Evolutionary conservation across 1,140 invertebrate genomes (phyloP).

Genomic region (Anagrus nilaparvatae): DNA sequence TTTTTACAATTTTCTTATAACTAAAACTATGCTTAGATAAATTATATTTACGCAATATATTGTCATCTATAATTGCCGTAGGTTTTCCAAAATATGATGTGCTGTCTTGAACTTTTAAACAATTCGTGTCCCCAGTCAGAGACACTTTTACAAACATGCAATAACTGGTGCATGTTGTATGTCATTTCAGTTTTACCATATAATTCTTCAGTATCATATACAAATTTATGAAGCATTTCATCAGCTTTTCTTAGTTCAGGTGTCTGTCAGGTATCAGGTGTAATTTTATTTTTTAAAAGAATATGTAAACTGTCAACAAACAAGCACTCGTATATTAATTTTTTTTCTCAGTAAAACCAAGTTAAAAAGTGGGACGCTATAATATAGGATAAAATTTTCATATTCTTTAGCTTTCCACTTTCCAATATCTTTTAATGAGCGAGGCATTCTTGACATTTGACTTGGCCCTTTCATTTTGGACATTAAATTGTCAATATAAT

Average conservation of each 20-base stretch:
- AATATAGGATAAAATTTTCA: constrained; percentile 12
- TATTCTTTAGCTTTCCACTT: constrained; percentile 11
- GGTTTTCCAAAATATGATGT: no score
- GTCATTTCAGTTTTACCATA: constrained; percentile 9
- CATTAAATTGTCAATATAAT: constrained; percentile 11
- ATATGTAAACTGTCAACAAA: constrained; percentile 11
- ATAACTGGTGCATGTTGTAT: constrained; percentile 12
- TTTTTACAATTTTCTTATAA: constrained; percentile 15
- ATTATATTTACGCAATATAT: no score
- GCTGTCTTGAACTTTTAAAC: not conserved
- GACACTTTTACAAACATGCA: constrained; percentile 8
- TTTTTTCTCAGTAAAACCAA: not conserved
- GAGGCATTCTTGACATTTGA: constrained; percentile 7
- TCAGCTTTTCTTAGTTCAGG: constrained; percentile 6
- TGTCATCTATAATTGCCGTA: no score
- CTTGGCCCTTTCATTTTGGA: constrained; percentile 4
- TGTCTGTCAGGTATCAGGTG: no score
- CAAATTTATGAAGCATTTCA: constrained; percentile 11
- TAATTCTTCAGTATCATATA: constrained; percentile 3
- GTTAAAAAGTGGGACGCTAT: constrained; percentile 5
- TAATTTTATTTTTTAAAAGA: constrained; percentile 10
- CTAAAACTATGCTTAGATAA: no score
- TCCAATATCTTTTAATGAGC: constrained; percentile 5
- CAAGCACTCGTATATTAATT: constrained; percentile 7
- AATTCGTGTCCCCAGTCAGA: constrained; percentile 7